These are phyloP conservation scores for Pelosia muscerda DNA, from an alignment of 2,888 invertebrate species.

Conservation along the genomic window DNA sequence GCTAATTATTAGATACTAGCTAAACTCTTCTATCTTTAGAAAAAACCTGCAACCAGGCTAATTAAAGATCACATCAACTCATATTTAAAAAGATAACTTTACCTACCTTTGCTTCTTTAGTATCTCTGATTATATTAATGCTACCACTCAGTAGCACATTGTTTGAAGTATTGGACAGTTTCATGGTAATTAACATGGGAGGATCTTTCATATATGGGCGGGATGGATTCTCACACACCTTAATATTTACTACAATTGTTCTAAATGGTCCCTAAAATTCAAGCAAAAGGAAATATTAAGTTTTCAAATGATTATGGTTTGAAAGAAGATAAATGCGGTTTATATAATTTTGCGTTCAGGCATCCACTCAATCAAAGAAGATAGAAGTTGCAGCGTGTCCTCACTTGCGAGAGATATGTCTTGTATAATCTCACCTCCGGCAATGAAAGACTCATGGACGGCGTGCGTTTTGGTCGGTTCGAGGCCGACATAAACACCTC, in stretches of 20 bases:
- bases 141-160: constrained; percentile 15
- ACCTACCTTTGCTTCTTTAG: constrained; percentile 12
- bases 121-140: constrained; percentile 21
- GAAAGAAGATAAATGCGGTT: neutral
- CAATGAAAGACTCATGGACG: no score
- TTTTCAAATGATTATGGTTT: neutral
- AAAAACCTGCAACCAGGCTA: neutral
- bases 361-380: neutral
- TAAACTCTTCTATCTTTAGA: neutral
- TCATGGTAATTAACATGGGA: neutral
- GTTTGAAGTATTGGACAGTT: constrained; percentile 4
- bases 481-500: no score
- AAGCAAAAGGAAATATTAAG: neutral
- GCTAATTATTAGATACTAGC: no score
- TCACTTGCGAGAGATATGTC: no score
- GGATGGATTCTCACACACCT: neutral
- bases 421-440: no score
- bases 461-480: no score
- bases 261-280: constrained; percentile 15
- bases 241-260: neutral
- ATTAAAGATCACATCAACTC: neutral
- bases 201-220: constrained; percentile 15
- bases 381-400: neutral
- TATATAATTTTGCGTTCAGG: neutral
- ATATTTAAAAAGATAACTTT: neutral